These are phyloP conservation scores for Rhabdomys pumilio DNA, from an alignment of 2,797 vertebrate species.

Conservation along the genomic window DNA sequence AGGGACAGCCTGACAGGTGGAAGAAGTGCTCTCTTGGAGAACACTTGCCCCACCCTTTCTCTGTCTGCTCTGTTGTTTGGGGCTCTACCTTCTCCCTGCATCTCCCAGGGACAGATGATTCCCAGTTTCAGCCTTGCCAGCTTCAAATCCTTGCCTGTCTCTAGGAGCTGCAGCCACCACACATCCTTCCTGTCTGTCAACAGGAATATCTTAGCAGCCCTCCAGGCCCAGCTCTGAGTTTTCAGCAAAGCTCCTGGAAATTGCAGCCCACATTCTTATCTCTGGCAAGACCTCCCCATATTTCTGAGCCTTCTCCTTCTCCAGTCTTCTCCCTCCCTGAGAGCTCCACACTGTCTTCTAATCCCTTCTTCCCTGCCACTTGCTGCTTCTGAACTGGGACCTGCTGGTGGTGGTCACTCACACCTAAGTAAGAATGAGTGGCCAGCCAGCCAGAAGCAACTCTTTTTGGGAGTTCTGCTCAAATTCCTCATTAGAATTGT, in stretches of 20 bases:
- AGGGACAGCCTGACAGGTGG: not conserved
- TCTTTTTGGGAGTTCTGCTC: not conserved
- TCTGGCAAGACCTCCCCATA: not conserved
- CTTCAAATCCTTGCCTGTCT: constrained; percentile 26
- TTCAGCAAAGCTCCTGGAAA: not conserved
- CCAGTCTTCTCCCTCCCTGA: not conserved
- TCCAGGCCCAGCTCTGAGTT: not conserved
- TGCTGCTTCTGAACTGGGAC: not conserved
- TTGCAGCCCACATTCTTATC: not conserved
- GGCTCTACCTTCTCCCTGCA: not conserved
- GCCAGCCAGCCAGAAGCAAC: not conserved
- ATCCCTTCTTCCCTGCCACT: not conserved
- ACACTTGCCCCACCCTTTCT: rapidly evolving
- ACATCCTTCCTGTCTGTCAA: not conserved
- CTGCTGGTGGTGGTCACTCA: not conserved
- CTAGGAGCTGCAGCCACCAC: not conserved
- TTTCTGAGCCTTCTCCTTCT: not conserved
- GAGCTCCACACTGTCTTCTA: not conserved
- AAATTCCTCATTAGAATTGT: not conserved
- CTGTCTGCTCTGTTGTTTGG: not conserved
- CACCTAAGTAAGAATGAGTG: not conserved
- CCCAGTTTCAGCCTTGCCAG: not conserved
- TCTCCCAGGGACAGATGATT: not conserved
- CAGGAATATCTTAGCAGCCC: not conserved
- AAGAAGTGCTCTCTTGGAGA: not conserved